Evolutionary conservation across 2,113 vertebrate genomes (phyloP).

Genomic region (Jacana jacana): DNA sequence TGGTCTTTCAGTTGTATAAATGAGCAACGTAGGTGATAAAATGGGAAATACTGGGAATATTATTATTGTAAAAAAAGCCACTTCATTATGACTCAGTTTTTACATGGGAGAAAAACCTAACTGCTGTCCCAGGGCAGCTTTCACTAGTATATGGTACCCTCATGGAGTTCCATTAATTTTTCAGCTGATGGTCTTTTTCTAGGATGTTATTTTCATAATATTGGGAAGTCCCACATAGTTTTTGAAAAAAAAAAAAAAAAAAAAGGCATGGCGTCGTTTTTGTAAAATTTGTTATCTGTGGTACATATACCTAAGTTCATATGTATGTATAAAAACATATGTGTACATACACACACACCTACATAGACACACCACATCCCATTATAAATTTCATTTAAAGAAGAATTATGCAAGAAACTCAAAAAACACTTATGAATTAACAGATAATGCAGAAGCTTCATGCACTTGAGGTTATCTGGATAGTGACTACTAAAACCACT

Average conservation of each 20-base stretch:
- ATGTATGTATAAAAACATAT: not conserved
- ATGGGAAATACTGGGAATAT: not conserved
- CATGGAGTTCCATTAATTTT: not conserved
- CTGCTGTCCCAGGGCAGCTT: not conserved
- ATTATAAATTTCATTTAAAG: not conserved
- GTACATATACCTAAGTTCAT: not conserved
- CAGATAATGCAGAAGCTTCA: not conserved
- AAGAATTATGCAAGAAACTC: not conserved
- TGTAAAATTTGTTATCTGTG: not conserved
- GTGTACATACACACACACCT: not conserved
- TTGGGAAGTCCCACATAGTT: not conserved
- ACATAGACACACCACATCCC: not conserved
- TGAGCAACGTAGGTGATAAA: not conserved
- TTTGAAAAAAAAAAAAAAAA: not conserved
- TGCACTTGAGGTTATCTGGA: not conserved
- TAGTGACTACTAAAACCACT: not conserved
- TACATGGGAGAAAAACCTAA: not conserved
- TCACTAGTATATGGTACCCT: not conserved
- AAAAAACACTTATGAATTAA: not conserved
- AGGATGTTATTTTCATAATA: not conserved
- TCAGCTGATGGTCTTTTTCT: not conserved
- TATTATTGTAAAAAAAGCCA: not conserved
- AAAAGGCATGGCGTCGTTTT: not conserved
- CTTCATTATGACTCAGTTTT: not conserved
- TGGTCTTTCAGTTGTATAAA: not conserved